Evolutionary conservation across 1,140 invertebrate genomes (phyloP).

Genomic region (Drosophila suzukii): DNA sequence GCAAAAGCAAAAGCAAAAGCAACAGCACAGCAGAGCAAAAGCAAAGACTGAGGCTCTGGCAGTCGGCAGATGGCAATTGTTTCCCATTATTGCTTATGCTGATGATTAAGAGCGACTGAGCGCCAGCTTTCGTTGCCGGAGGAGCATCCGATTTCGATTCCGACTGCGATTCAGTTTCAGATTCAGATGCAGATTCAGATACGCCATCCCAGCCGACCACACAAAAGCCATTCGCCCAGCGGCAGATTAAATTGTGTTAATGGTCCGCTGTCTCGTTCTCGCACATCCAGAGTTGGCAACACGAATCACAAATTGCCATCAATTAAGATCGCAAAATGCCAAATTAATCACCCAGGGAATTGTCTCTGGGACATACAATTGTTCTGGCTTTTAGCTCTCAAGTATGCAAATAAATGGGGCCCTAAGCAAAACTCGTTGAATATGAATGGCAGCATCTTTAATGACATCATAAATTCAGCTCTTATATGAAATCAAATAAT

Average conservation of each 20-base stretch:
- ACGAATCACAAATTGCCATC: constrained; percentile 68
- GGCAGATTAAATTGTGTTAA: constrained; percentile 83
- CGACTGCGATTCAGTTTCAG: neutral
- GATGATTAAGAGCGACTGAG: constrained; percentile 77
- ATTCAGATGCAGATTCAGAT: constrained; percentile 9
- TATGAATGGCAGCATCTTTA: neutral
- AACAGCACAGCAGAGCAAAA: constrained; percentile 1
- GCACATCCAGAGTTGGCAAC: neutral
- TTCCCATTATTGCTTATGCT: constrained; percentile 80
- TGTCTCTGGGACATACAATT: constrained; percentile 22
- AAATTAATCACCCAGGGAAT: constrained; percentile 39
- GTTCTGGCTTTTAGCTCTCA: constrained; percentile 29
- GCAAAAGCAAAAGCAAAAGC: constrained; percentile 18
- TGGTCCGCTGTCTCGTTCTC: constrained; percentile 33
- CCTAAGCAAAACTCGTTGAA: neutral
- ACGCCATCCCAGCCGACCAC: constrained; percentile 31
- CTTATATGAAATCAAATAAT: neutral
- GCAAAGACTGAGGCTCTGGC: constrained; percentile 12
- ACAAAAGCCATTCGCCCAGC: constrained; percentile 73
- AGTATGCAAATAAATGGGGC: constrained; percentile 49
- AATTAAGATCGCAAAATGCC: constrained; percentile 75
- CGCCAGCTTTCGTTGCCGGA: constrained; percentile 31
- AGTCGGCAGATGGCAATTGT: constrained; percentile 71
- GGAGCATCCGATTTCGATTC: constrained; percentile 16
- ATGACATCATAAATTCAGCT: neutral